Evolutionary conservation across 1,140 invertebrate genomes (phyloP), one percentile per base, ranked within the genome.

Genomic region (Luehdorfia chinensis): DNA sequence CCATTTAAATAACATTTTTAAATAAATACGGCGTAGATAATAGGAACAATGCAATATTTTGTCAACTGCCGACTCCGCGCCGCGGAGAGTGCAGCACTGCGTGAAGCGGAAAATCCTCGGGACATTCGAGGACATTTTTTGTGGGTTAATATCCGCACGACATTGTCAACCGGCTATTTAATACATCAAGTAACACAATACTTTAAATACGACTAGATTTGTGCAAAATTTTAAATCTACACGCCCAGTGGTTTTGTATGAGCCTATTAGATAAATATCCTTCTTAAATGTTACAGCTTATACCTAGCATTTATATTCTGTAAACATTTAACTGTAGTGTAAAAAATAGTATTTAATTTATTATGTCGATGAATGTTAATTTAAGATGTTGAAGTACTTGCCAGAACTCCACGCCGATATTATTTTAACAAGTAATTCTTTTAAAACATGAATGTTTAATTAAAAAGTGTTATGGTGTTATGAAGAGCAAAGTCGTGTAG

Each of bases 11-110:
- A 83, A 84, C 75, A 75, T 83, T 86, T 85, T 86, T 84, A 86
- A 86, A 86, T 86, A 86, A 86, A 86, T 86, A 86, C 76, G 65
- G 64, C 55, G 66, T 64, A 76, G 73, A 86, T 86, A 86, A 86
- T 86, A 84, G 79, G 79, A 75, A 86, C 83, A 86, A 86, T 84
- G 69, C 77, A 83, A 86, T 86, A 86, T 86, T 86, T 84, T 86
- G 83, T 86, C 83, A 86, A 86, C 83, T 86, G 83, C 68, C 75
- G 70, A 74, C 66, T 74, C 62, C 60, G 70, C 62, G 46, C 66
- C 66, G 62, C 60, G 70, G 65, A 65, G 81, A 84, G 83, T 79
- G 76, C 83, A 84, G 59, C 61, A 62, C 72, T 75, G 76, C 83
- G 80, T 86, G 80, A 86, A 86, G 83, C 83, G 80, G 80, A 84